phyloP scores from a whole-genome alignment of 1,140 invertebrate genomes.

The Calephelis nemesis region DNA sequence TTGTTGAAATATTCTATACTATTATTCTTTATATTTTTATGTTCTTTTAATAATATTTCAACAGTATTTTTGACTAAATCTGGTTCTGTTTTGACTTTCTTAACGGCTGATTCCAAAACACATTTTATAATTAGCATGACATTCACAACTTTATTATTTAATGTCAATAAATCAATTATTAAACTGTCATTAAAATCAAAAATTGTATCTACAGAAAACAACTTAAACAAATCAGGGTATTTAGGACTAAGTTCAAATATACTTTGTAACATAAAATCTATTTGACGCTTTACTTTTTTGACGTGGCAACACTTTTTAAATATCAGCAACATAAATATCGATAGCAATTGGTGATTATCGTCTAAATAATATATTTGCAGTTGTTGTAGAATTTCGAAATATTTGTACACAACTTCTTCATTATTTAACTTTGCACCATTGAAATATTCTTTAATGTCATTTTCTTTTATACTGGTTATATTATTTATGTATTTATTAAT shows the following conservation, averaged over 20 bases:
- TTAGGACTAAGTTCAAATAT: constrained; percentile 61
- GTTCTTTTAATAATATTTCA: constrained; percentile 51
- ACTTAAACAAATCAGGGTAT: constrained; percentile 60
- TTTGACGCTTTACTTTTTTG: constrained; percentile 51
- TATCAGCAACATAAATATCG: constrained; percentile 54
- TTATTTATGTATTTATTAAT: constrained; percentile 53
- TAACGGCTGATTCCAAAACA: constrained; percentile 57
- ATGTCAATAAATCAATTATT: constrained; percentile 50
- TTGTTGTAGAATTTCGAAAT: constrained; percentile 49
- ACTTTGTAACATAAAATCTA: constrained; percentile 50
- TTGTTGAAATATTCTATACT: constrained; percentile 57
- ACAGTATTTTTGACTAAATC: constrained; percentile 57
- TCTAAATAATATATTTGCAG: constrained; percentile 58
- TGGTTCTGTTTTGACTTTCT: constrained; percentile 61
- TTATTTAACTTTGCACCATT: constrained; percentile 38
- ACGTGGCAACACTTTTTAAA: constrained; percentile 51
- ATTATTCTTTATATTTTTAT: constrained; percentile 40
- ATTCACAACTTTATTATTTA: constrained; percentile 56
- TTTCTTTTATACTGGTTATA: constrained; percentile 44
- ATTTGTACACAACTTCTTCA: constrained; percentile 39
- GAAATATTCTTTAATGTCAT: constrained; percentile 46
- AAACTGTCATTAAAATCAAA: constrained; percentile 56
- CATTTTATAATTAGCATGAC: constrained; percentile 49
- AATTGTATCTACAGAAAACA: constrained; percentile 55
- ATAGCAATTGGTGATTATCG: constrained; percentile 59